Conservation (phyloP, 2,888 invertebrate genomes). For the Herminia tarsipennalis region DNA sequence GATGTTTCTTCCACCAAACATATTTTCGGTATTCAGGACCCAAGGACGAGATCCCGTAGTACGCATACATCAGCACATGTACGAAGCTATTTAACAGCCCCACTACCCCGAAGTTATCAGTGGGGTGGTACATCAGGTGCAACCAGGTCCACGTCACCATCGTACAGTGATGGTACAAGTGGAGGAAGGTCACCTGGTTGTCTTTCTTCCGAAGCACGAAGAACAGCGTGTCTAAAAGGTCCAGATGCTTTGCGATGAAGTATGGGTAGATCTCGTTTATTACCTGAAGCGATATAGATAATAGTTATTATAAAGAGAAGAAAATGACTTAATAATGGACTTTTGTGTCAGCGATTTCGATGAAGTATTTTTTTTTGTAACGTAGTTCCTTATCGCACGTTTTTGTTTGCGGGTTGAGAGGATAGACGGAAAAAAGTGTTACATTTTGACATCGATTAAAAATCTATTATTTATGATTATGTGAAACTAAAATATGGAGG, state of each 20-base stretch:
- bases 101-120: slow-evolving; percentile 91
- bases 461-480: too few relatives aligned
- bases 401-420: too few relatives aligned
- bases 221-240: slow-evolving; percentile 93
- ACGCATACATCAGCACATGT: slow-evolving; percentile 93
- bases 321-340: too few relatives aligned
- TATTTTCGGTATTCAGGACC: slow-evolving; percentile 91
- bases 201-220: slow-evolving; percentile 93
- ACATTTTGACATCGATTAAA: too few relatives aligned
- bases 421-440: too few relatives aligned
- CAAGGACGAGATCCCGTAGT: slow-evolving; percentile 91
- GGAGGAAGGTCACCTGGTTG: slow-evolving; percentile 94
- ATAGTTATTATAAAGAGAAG: too few relatives aligned
- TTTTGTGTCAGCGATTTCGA: too few relatives aligned
- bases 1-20: slow-evolving; percentile 95
- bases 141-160: slow-evolving; percentile 93
- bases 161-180: slow-evolving; percentile 94
- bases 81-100: slow-evolving; percentile 91
- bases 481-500: too few relatives aligned
- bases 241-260: slow-evolving; percentile 91
- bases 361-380: too few relatives aligned
- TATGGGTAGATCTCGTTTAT: slow-evolving; percentile 87
- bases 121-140: slow-evolving; percentile 90
- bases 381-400: too few relatives aligned
- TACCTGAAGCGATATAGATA: slow-evolving; percentile 62